Percentiles rank a stretch among this genome's conserved stretches.
phyloP scores from a whole-genome alignment of 2,797 vertebrate species.

The Chiroxiphia lanceolata region DNA sequence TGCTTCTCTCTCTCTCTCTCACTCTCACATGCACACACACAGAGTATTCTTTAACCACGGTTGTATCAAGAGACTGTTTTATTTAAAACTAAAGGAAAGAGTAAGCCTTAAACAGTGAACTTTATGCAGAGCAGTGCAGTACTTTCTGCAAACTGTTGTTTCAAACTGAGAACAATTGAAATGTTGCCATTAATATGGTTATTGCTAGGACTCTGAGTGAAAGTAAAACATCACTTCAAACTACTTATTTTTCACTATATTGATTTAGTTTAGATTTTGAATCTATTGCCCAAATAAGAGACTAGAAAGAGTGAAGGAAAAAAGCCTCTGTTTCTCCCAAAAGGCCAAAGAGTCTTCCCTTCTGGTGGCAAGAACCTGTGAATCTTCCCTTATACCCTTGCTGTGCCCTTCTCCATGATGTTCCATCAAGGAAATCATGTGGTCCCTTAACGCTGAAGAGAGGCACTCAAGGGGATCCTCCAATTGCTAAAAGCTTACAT shows the following conservation, averaged over 20 bases:
- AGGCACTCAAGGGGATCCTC: background rate
- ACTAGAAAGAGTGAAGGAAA: background rate
- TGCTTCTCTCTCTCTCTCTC: background rate
- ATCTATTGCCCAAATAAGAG: background rate
- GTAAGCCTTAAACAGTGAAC: background rate
- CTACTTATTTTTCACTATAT: background rate
- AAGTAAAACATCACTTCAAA: background rate
- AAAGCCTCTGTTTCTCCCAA: background rate
- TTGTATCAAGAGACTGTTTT: slow-evolving; percentile 13
- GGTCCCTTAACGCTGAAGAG: background rate
- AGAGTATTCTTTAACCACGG: slow-evolving; percentile 17
- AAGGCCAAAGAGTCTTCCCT: background rate
- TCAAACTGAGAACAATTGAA: background rate
- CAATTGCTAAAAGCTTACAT: background rate
- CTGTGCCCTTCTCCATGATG: background rate
- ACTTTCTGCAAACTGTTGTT: slow-evolving; percentile 10
- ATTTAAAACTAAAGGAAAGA: slow-evolving; percentile 47
- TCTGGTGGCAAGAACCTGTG: background rate
- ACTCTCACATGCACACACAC: background rate
- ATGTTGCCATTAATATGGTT: background rate
- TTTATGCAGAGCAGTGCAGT: background rate
- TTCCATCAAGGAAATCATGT: background rate
- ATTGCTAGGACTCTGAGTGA: background rate
- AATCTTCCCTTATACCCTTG: background rate
- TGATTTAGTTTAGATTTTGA: background rate